phyloP scores from a whole-genome alignment of 2,888 invertebrate species.

The Troides helena region DNA sequence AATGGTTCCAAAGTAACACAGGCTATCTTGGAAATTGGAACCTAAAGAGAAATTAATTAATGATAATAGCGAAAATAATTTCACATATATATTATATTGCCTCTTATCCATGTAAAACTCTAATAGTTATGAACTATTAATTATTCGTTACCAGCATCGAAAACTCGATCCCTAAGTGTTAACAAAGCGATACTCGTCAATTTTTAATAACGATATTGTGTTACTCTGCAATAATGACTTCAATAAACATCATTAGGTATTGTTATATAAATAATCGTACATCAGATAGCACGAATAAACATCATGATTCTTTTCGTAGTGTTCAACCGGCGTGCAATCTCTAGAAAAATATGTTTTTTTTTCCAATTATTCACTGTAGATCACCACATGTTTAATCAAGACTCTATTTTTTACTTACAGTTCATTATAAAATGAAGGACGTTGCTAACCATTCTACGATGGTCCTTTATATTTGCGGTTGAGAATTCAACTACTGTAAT shows the following conservation, averaged over 20 bases:
- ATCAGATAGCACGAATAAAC: no score
- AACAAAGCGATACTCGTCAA: not conserved
- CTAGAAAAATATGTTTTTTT: conserved; percentile 3
- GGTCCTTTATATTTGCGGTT: not conserved
- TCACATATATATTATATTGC: not conserved
- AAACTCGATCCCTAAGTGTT: not conserved
- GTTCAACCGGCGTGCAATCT: not conserved
- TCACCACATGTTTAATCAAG: conserved; percentile 2
- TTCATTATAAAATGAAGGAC: conserved; percentile 13
- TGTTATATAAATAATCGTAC: not conserved
- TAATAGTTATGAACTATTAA: not conserved
- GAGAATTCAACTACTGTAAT: not conserved
- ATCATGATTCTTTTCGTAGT: not conserved
- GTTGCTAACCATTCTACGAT: conserved; percentile 1
- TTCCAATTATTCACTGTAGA: not conserved
- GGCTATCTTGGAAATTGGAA: no score
- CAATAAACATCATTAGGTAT: not conserved
- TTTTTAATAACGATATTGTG: not conserved
- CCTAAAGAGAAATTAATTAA: not conserved
- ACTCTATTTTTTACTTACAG: conserved; percentile 6
- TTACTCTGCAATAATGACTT: not conserved
- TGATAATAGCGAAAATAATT: not conserved
- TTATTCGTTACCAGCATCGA: not conserved
- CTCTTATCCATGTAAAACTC: not conserved
- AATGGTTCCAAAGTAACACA: no score